phyloP scores from a whole-genome alignment of 2,888 invertebrate species.

The Venustoraphidia nigricollis region DNA sequence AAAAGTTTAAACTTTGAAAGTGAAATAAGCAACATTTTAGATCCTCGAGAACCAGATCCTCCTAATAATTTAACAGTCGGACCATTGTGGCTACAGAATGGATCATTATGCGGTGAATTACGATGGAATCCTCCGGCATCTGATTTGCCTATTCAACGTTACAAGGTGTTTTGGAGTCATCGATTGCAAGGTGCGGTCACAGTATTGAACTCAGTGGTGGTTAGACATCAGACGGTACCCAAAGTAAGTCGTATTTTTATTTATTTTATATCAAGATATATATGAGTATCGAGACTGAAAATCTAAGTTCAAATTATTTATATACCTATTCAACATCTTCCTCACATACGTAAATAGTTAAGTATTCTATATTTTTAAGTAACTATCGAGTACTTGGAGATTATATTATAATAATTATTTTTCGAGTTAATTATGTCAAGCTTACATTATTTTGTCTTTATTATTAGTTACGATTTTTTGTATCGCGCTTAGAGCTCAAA shows the following conservation, averaged over 20 bases:
- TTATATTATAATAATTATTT: too few species aligned
- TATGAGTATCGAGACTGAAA: too few species aligned
- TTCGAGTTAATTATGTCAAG: too few species aligned
- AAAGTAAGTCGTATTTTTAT: constrained; percentile 29
- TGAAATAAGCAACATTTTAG: constrained; percentile 18
- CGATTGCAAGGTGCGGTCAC: constrained; percentile 43
- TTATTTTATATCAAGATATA: too few species aligned
- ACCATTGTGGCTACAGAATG: constrained; percentile 28
- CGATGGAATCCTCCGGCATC: constrained; percentile 55
- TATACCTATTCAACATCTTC: too few species aligned
- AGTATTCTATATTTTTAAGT: too few species aligned
- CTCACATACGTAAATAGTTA: too few species aligned
- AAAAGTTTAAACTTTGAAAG: constrained; percentile 4
- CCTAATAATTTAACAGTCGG: constrained; percentile 43
- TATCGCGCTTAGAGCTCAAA: too few species aligned
- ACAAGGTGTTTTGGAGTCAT: constrained; percentile 61
- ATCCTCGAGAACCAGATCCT: constrained; percentile 43
- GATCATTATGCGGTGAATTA: constrained; percentile 39
- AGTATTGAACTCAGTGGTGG: constrained; percentile 43
- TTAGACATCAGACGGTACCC: constrained; percentile 43
- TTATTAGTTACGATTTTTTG: too few species aligned
- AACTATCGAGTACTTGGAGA: too few species aligned
- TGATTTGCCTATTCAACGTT: constrained; percentile 52
- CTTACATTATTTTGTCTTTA: too few species aligned
- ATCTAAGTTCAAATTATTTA: too few species aligned